A percentile compares a stretch with the other conserved stretches of the same genome.
These are phyloP conservation scores for Neopelma chrysocephalum DNA, from an alignment of 2,797 vertebrate species.

Conservation along the genomic window DNA sequence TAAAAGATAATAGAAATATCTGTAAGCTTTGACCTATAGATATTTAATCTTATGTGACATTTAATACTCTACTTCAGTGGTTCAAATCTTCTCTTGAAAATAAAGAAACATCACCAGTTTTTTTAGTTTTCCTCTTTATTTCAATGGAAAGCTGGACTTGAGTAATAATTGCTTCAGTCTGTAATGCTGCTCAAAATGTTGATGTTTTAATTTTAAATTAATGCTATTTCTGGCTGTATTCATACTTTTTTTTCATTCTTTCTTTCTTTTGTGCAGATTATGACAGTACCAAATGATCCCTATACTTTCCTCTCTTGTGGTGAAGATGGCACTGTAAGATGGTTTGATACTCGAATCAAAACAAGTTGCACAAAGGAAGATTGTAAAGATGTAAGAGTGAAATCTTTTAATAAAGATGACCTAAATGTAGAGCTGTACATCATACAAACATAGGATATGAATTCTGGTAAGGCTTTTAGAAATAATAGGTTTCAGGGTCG, in stretches of 20 bases:
- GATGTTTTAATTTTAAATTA: not conserved
- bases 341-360: conserved; percentile 97
- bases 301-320: conserved; percentile 97
- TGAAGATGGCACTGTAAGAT: conserved; percentile 96
- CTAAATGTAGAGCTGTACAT: conserved; percentile 35
- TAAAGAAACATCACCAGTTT: not conserved
- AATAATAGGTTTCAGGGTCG: conserved; percentile 24
- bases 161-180: not conserved
- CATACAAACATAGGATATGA: conserved; percentile 11
- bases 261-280: conserved; percentile 81
- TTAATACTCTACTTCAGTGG: not conserved
- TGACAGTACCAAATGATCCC: conserved; percentile 97
- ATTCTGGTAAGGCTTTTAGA: conserved; percentile 46
- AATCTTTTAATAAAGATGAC: conserved; percentile 46
- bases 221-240: not conserved
- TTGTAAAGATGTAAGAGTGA: conserved; percentile 94
- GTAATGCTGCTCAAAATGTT: not conserved
- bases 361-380: conserved; percentile 98
- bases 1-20: not conserved
- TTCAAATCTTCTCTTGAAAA: not conserved
- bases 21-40: not conserved
- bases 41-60: not conserved
- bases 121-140: not conserved
- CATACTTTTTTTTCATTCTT: not conserved
- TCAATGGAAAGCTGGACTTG: not conserved